Evolutionary conservation across 2,113 vertebrate species (phyloP), one percentile per base, ranked within the genome.

Genomic region (Salminus brasiliensis): DNA sequence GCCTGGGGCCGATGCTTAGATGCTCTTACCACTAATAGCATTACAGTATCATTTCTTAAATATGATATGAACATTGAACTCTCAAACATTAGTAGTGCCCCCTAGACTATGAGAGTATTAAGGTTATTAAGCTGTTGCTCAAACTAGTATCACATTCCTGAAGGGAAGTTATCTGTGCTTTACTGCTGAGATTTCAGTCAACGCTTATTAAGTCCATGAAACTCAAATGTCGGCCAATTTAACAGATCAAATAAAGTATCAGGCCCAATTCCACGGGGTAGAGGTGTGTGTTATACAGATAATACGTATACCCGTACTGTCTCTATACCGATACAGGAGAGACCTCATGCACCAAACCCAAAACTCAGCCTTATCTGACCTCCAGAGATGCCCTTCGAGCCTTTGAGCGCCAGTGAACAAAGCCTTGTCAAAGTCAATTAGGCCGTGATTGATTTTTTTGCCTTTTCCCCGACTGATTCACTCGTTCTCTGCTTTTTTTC

Each of bases 351-450:
- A 23, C 5, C 11, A 10, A 55, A n/a, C 47, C 55, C 36, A 36
- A 18, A 73, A 59, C 36, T 73, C 34, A 9, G 60, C 2, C 16
- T 69, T 45, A 74, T 76, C 78, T 81, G 78, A 79, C 74, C 82
- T 81, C 55, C 66, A 67, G 5, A 53, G 36, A 65, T 60, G 77
- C 72, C 65, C 69, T 57, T 34, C 11, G 60, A 76, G 53, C 57
- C 59, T 60, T 63, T 16, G 30, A 72, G 66, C 55, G 81, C 72
- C 55, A 67, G 52, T 75, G 67, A 81, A 84, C 80, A 83, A 85
- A 81, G 81, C 43, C 49, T 23, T 87, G 85, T 85, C 81, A 78
- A 71, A 86, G 67, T 78, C 85, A 86, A 79, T 86, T 86, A 84
- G 41, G 60, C 41, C 70, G 32, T 82, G 80, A 86, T 84, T 78